phyloP scores from a whole-genome alignment of 2,797 vertebrate species.

The Catostomus latipinnis region DNA sequence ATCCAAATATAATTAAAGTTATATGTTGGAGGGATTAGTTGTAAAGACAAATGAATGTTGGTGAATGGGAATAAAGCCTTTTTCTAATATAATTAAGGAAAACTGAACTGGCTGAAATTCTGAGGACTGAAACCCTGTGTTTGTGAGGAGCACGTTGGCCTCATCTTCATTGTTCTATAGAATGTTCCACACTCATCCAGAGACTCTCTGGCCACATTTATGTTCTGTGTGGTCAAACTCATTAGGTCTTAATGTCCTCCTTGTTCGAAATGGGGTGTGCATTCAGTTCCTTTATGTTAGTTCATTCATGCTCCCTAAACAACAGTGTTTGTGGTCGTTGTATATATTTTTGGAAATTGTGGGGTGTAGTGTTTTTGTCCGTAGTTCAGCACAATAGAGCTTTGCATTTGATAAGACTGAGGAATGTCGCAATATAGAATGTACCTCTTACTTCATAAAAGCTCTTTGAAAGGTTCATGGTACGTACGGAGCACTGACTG shows the following conservation, averaged over 20 bases:
- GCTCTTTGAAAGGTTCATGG: slow-evolving; percentile 10
- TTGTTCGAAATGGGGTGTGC: not conserved
- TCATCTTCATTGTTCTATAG: not conserved
- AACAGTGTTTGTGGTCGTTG: slow-evolving; percentile 2
- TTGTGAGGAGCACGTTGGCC: slow-evolving; percentile 2
- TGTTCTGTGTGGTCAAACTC: slow-evolving; percentile 21
- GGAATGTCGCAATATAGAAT: slow-evolving; percentile 33
- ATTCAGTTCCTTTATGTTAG: slow-evolving; percentile 31
- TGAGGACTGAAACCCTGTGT: slow-evolving; percentile 6
- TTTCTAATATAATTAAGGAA: slow-evolving; percentile 39
- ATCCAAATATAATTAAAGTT: slow-evolving; percentile 26
- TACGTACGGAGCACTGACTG: not conserved
- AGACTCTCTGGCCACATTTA: not conserved
- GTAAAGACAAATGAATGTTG: not conserved
- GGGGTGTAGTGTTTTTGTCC: not conserved
- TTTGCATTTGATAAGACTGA: slow-evolving; percentile 17
- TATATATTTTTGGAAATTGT: not conserved
- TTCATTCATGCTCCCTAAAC: slow-evolving; percentile 8
- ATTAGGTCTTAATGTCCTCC: slow-evolving; percentile 18
- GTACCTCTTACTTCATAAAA: slow-evolving; percentile 30
- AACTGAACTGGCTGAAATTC: slow-evolving; percentile 8
- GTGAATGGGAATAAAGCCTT: slow-evolving; percentile 18
- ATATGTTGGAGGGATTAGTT: slow-evolving; percentile 5
- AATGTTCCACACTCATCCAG: slow-evolving; percentile 12
- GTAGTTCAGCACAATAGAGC: not conserved